phyloP scores from a whole-genome alignment of 2,888 invertebrate species.

The Criorhina ranunculi region DNA sequence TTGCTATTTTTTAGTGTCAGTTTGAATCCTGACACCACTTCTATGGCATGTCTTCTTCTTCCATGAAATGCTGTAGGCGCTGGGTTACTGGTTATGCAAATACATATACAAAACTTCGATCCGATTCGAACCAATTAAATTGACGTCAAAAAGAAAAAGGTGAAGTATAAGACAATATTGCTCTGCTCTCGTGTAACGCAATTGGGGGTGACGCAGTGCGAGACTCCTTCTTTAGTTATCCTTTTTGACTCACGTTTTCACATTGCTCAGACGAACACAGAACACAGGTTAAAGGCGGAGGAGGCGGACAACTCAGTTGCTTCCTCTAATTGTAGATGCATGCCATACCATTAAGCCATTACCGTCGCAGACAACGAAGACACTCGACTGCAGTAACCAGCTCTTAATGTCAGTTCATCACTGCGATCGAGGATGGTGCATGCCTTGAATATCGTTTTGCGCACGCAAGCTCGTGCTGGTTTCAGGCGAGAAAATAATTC shows the following conservation, averaged over 20 bases:
- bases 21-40: too few relatives aligned
- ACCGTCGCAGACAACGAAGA: conserved; percentile 64
- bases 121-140: conserved; percentile 33
- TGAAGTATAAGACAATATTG: conserved; percentile 45
- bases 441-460: conserved; percentile 72
- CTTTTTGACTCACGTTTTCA: conserved; percentile 38
- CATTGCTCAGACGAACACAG: conserved; percentile 22
- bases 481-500: conserved; percentile 78
- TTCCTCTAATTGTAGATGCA: conserved; percentile 76
- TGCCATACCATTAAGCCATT: conserved; percentile 76
- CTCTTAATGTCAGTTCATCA: conserved; percentile 73
- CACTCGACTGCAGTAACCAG: conserved; percentile 58
- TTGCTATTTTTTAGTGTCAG: too few relatives aligned
- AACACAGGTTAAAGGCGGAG: conserved; percentile 63
- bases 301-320: conserved; percentile 74
- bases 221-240: conserved; percentile 30
- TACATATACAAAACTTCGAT: conserved; percentile 29
- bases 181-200: conserved; percentile 37
- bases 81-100: conserved; percentile 1
- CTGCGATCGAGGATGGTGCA: conserved; percentile 56
- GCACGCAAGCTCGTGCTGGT: conserved; percentile 80
- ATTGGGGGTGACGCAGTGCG: conserved; percentile 68
- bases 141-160: background rate
- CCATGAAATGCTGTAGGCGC: background rate
- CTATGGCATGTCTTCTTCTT: background rate